Base-by-base conservation (phyloP, 2,888 invertebrate species). In the Drosophila kuntzei region DNA sequence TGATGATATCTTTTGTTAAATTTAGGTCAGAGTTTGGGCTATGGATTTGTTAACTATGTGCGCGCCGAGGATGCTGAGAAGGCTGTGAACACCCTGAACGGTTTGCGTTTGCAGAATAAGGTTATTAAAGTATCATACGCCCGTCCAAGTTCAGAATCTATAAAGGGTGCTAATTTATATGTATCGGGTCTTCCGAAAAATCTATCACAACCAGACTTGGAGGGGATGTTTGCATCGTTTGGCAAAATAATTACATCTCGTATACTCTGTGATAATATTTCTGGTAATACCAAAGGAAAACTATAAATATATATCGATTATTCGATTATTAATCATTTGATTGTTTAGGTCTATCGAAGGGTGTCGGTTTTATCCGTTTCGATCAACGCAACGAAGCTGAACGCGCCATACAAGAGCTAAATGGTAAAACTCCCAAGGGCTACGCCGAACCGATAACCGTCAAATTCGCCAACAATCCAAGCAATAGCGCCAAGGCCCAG, bases 21-120 rank as follows among this genome's bases (percentile, higher is more conserved):
- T 71, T 16, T 61, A 91, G 99, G 99, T 91, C 99, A 99, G 94
- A 99, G 98, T 94, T 95, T 99, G 92, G 99, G 99, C 91, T 99
- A 99, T 94, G 99, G 99, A 90, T 99, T 99, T 94, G 99, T 99
- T 92, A 99, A 99, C 95, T 99, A 99, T 94, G 98, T 98, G 93
- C 95, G 97, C 88, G 95, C 98, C 77, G 98, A 98, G 93, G 99
- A 99, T 93, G 99, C 99, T 80, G 98, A 98, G 93, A 98, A 99
- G 93, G 99, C 99, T 84, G 99, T 99, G 93, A 96, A 97, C 93
- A 98, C 98, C 77, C 95, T 99, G 91, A 99, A 99, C 93, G 99
- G 99, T 89, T 95, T 99, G 90, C 95, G 99, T 89, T 95, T 99
- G 89, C 99, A 99, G 93, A 99, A 99, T 94, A 99, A 99, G 95